These are phyloP conservation scores for Solenodon paradoxus DNA, from an alignment of 2,113 vertebrate species.

Conservation along the genomic window DNA sequence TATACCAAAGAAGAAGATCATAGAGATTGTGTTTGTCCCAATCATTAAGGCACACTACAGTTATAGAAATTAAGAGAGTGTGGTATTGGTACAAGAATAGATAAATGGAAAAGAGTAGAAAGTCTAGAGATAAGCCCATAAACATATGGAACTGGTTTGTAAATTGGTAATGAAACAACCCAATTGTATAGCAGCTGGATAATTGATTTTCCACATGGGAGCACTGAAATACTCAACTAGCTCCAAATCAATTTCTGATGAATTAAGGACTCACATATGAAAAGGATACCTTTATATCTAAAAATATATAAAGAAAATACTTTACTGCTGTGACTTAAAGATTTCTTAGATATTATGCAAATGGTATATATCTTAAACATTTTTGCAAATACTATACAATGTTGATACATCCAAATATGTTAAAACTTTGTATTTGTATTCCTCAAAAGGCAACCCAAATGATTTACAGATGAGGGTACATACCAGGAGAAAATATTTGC, in stretches of 20 bases:
- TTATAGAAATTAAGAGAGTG: not conserved
- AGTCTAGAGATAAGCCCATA: not conserved
- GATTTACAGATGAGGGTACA: not conserved
- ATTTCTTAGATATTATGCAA: constrained; percentile 39
- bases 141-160: not conserved
- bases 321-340: not conserved
- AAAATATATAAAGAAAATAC: not conserved
- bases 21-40: rapidly evolving
- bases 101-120: not conserved
- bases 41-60: not conserved
- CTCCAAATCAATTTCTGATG: not conserved
- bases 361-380: too few relatives aligned
- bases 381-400: too few relatives aligned
- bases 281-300: not conserved
- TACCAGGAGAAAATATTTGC: not conserved
- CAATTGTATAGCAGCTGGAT: not conserved
- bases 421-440: not conserved
- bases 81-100: not conserved
- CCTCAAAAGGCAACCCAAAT: not conserved
- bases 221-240: not conserved
- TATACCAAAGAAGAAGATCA: not conserved
- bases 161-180: not conserved
- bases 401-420: not conserved
- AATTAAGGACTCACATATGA: not conserved
- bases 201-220: not conserved